A percentile compares a stretch with the other conserved stretches of the same genome.
Conservation (phyloP, 2,113 vertebrate species). For the Tringa solitaria region DNA sequence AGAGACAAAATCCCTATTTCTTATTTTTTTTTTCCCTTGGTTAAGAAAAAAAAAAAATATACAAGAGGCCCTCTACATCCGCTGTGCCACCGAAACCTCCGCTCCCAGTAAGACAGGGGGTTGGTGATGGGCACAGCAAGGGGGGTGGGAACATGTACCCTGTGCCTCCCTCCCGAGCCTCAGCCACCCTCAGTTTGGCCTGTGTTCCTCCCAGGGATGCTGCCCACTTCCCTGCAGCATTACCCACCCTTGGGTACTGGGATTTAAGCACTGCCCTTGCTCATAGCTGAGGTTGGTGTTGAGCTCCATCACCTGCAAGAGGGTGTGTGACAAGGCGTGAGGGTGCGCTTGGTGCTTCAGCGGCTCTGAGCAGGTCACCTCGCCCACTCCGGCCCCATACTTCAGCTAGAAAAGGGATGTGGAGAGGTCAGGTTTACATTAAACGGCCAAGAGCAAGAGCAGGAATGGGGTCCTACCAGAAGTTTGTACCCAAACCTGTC, state of each 20-base stretch:
- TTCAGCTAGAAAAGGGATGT: background rate
- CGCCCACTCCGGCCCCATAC: background rate
- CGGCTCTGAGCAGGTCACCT: background rate
- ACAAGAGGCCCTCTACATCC: background rate
- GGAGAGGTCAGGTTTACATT: background rate
- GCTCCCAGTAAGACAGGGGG: background rate
- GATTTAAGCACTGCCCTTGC: background rate
- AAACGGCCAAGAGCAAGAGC: background rate
- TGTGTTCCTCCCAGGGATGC: background rate
- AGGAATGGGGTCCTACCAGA: background rate
- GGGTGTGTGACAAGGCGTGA: no score
- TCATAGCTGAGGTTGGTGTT: background rate
- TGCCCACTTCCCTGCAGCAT: background rate
- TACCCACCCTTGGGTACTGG: rapidly evolving
- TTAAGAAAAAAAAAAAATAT: background rate
- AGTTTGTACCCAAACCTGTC: background rate
- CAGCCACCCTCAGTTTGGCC: rapidly evolving
- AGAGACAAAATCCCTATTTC: slow-evolving; percentile 38
- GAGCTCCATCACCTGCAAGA: background rate
- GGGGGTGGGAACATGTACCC: rapidly evolving
- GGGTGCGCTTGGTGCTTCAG: rapidly evolving
- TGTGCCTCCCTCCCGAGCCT: background rate
- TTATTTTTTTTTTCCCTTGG: background rate
- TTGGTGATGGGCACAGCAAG: rapidly evolving
- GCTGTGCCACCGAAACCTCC: rapidly evolving